Percentiles rank a stretch among this genome's conserved stretches.
These are phyloP conservation scores for Drosophila nigricruria DNA, from an alignment of 2,888 invertebrate genomes.

Conservation along the genomic window DNA sequence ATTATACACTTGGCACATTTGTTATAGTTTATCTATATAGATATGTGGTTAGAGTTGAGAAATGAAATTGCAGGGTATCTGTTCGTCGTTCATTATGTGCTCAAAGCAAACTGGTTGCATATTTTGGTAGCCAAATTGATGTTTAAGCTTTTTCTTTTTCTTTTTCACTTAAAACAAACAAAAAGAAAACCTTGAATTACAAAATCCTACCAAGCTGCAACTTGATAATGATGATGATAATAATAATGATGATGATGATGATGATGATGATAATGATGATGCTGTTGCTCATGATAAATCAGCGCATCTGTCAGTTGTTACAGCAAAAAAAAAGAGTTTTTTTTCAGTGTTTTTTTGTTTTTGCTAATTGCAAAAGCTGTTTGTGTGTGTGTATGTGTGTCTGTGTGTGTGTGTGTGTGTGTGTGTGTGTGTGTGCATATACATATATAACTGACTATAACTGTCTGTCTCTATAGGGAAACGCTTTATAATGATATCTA, in stretches of 20 bases:
- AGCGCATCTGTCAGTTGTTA: constrained; percentile 50
- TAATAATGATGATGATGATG: not conserved
- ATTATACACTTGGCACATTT: no score
- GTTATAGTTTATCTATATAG: no score
- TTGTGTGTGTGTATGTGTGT: not conserved
- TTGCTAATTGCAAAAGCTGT: constrained; percentile 58
- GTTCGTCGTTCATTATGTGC: not conserved
- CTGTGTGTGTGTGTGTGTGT: not conserved
- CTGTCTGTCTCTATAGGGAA: constrained; percentile 10
- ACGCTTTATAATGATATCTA: constrained; percentile 5
- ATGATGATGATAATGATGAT: not conserved
- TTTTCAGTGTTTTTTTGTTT: constrained; percentile 10
- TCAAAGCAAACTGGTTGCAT: not conserved
- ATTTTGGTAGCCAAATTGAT: not conserved
- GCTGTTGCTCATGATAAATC: constrained; percentile 48
- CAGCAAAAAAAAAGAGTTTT: constrained; percentile 11
- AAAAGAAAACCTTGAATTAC: constrained; percentile 73
- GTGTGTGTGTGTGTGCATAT: not conserved
- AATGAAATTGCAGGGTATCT: not conserved
- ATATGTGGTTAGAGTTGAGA: not conserved
- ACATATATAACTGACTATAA: not conserved
- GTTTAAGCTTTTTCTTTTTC: constrained; percentile 21
- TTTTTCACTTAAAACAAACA: constrained; percentile 28
- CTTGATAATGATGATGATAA: constrained; percentile 31
- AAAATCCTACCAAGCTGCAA: constrained; percentile 59